Percentiles rank a stretch among this genome's conserved stretches.
These are phyloP conservation scores for Hemibagrus wyckioides DNA, from an alignment of 2,113 vertebrate species.

Conservation along the genomic window DNA sequence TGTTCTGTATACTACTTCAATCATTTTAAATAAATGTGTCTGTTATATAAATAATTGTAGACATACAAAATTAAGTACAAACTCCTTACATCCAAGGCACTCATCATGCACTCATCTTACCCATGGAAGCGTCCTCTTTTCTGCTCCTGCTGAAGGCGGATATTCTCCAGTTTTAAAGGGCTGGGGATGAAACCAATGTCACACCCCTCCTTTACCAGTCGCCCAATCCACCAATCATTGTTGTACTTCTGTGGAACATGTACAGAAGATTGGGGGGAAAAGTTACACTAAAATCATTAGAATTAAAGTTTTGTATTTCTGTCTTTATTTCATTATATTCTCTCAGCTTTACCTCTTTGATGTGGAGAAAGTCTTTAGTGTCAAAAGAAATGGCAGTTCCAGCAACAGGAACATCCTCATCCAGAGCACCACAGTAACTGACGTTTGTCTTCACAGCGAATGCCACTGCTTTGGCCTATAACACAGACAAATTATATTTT, in stretches of 20 bases:
- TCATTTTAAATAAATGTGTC: neutral
- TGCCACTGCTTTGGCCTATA: constrained; percentile 89
- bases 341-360: constrained; percentile 86
- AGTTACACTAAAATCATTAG: neutral
- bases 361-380: constrained; percentile 97
- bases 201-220: constrained; percentile 95
- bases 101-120: constrained; percentile 70
- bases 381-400: constrained; percentile 95
- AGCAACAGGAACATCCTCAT: constrained; percentile 94
- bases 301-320: neutral
- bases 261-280: neutral
- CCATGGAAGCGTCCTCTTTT: constrained; percentile 93
- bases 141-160: constrained; percentile 93
- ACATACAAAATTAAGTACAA: neutral
- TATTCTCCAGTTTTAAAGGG: constrained; percentile 91
- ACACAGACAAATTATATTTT: constrained; percentile 23
- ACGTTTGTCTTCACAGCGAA: constrained; percentile 97
- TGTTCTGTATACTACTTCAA: neutral
- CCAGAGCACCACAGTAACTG: constrained; percentile 93
- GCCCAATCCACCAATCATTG: constrained; percentile 99
- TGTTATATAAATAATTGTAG: neutral
- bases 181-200: constrained; percentile 98
- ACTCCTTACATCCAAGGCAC: neutral
- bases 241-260: constrained; percentile 86
- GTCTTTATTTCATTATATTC: neutral